Conservation (phyloP, 2,113 vertebrate species). For the Tylochromis polylepis region DNA sequence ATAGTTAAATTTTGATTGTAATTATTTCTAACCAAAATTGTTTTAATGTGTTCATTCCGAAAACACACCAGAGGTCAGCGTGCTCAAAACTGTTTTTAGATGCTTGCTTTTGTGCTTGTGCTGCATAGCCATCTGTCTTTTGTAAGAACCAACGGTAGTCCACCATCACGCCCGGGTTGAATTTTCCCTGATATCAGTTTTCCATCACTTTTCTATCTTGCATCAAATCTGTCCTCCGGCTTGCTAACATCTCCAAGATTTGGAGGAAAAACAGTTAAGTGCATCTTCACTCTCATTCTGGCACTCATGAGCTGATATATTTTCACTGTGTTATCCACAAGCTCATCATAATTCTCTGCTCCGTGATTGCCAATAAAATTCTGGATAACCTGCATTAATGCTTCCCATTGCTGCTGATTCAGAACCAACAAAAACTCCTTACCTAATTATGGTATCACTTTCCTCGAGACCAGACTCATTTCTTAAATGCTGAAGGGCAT, state of each 20-base stretch:
- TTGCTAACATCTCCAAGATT: not conserved
- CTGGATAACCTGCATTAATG: not conserved
- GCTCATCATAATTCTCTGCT: not conserved
- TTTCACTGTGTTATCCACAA: not conserved
- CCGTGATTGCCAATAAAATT: not conserved
- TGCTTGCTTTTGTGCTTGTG: not conserved
- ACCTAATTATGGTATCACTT: accelerated
- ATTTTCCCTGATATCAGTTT: not conserved
- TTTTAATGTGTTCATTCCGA: not conserved
- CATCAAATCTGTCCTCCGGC: not conserved
- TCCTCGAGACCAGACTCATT: not conserved
- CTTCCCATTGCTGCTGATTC: not conserved
- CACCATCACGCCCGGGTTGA: accelerated
- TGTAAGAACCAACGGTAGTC: accelerated
- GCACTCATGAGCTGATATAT: accelerated
- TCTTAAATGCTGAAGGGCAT: not conserved
- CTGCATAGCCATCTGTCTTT: not conserved
- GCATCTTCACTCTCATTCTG: not conserved
- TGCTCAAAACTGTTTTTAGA: not conserved
- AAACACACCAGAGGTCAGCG: not conserved
- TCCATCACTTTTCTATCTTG: not conserved
- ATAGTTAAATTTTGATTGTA: not conserved
- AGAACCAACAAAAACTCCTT: not conserved
- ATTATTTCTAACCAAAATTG: not conserved
- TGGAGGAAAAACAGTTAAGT: not conserved